Conservation (phyloP, 2,888 invertebrate species). For the Chymomyza amoena region DNA sequence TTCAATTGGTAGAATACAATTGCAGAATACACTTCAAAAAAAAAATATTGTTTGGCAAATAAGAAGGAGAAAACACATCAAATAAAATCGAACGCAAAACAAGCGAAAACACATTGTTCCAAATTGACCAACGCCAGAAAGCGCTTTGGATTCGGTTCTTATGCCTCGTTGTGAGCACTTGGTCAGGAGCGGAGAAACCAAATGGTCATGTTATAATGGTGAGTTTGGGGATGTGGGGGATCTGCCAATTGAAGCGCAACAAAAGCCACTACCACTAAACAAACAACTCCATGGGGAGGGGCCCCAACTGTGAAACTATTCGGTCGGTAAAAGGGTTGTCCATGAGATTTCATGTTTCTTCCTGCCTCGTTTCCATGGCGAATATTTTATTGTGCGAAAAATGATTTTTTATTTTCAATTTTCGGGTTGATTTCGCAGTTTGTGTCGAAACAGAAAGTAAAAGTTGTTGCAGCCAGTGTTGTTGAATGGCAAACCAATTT, state of each 20-base stretch:
- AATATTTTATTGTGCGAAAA: constrained; percentile 76
- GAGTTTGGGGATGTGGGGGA: background rate
- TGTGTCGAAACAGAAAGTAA: constrained; percentile 48
- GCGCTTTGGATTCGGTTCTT: constrained; percentile 29
- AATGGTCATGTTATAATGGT: constrained; percentile 32
- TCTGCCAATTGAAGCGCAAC: constrained; percentile 75
- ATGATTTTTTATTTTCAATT: constrained; percentile 73
- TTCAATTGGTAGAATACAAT: too few relatives aligned
- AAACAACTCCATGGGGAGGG: constrained; percentile 11
- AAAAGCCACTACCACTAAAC: constrained; percentile 51
- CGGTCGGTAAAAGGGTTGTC: constrained; percentile 12
- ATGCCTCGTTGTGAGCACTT: background rate
- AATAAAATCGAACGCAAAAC: constrained; percentile 72
- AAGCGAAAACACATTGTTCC: constrained; percentile 69
- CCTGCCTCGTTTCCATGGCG: constrained; percentile 17
- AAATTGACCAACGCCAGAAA: constrained; percentile 61
- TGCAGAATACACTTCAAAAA: background rate
- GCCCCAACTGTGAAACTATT: constrained; percentile 47
- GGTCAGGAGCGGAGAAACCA: constrained; percentile 46
- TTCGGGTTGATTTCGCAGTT: constrained; percentile 38
- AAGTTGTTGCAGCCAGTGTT: constrained; percentile 51
- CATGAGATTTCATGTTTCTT: background rate
- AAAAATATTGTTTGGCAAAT: constrained; percentile 17
- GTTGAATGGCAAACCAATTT: constrained; percentile 61
- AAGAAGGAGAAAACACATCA: constrained; percentile 57